phyloP scores from a whole-genome alignment of 2,113 vertebrate species.

The Tachysurus fulvidraco region DNA sequence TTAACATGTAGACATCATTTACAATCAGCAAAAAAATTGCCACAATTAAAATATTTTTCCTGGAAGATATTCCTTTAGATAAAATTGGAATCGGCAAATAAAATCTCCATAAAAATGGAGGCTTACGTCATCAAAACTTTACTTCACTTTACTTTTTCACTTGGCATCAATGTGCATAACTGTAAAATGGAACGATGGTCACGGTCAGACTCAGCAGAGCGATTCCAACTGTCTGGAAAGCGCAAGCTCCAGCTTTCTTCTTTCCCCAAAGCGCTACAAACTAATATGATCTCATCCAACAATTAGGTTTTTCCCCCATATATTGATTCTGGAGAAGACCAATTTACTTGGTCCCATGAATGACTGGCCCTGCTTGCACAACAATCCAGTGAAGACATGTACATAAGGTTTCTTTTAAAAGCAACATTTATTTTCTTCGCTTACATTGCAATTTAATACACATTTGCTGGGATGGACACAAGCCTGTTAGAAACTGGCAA shows the following conservation, averaged over 20 bases:
- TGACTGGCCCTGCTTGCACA: too few relatives aligned
- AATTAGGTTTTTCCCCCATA: neutral
- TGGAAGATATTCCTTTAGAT: neutral
- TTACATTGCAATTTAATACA: slow-evolving; percentile 28
- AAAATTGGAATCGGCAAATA: neutral
- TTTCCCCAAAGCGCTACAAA: slow-evolving; percentile 1
- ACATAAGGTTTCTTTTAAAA: too few relatives aligned
- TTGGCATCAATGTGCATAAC: neutral
- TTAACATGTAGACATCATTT: too few relatives aligned
- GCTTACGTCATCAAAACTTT: neutral
- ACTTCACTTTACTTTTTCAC: neutral
- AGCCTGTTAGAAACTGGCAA: neutral
- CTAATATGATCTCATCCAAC: slow-evolving; percentile 19
- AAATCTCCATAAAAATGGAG: neutral
- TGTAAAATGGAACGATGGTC: neutral
- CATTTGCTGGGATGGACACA: slow-evolving; percentile 16
- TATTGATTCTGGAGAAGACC: neutral
- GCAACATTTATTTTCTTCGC: neutral
- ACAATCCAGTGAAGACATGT: neutral
- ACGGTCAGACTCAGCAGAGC: slow-evolving; percentile 24
- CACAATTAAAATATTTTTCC: neutral
- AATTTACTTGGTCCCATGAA: neutral
- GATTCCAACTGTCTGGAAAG: slow-evolving; percentile 27
- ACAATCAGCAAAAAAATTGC: neutral
- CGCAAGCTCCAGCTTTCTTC: neutral